Evolutionary conservation across 2,888 invertebrate genomes (phyloP).

Genomic region (Cheilosia soror): DNA sequence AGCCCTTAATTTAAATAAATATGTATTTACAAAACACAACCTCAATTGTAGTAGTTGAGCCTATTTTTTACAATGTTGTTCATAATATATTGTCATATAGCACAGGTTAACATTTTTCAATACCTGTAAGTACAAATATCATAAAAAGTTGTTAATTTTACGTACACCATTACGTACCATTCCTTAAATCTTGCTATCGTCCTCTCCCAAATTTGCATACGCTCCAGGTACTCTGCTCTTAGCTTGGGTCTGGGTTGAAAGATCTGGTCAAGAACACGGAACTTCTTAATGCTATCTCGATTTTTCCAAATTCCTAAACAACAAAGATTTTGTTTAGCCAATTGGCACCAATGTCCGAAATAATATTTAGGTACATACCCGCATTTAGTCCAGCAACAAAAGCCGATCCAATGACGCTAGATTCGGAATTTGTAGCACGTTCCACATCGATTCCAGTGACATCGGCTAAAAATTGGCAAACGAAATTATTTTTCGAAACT

Average conservation of each 20-base stretch:
- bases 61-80: not conserved
- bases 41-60: not conserved
- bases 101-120: not conserved
- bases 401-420: constrained; percentile 94
- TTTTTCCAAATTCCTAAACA: constrained; percentile 89
- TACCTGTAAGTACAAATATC: constrained; percentile 25
- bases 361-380: constrained; percentile 84
- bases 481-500: constrained; percentile 96
- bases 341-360: not conserved
- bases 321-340: not conserved
- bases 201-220: constrained; percentile 80
- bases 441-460: constrained; percentile 90
- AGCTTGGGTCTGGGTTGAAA: constrained; percentile 85
- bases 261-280: constrained; percentile 86
- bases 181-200: constrained; percentile 81
- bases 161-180: constrained; percentile 79
- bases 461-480: constrained; percentile 94
- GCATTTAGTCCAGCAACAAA: constrained; percentile 92
- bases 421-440: constrained; percentile 89
- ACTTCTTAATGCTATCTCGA: constrained; percentile 86
- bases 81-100: too few species aligned
- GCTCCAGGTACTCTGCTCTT: constrained; percentile 71
- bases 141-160: not conserved
- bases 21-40: not conserved
- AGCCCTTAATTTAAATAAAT: too few species aligned